A percentile compares a stretch with the other conserved stretches of the same genome.
These are phyloP conservation scores for Tragelaphus imberbis DNA, from an alignment of 2,113 vertebrate species.

Conservation along the genomic window DNA sequence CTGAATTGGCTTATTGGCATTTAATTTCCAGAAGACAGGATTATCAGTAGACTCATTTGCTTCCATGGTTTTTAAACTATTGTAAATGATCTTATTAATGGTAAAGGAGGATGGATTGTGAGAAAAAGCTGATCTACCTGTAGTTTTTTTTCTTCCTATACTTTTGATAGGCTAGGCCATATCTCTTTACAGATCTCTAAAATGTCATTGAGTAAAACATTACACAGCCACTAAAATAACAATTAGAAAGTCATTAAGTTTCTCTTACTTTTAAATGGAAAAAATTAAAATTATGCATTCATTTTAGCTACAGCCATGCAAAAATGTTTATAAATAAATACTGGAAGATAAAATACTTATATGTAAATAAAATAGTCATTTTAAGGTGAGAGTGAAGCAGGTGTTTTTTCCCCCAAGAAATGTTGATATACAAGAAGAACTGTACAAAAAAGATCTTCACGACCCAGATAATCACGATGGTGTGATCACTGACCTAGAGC, in stretches of 20 bases:
- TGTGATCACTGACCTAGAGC: no score
- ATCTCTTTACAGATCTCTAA: not conserved
- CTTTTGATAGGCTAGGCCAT: not conserved
- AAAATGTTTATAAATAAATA: not conserved
- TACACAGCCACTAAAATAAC: not conserved
- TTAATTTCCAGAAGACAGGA: not conserved
- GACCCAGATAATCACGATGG: no score
- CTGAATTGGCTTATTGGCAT: not conserved
- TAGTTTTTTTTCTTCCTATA: not conserved
- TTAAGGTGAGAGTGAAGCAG: not conserved
- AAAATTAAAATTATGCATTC: not conserved
- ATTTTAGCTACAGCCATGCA: not conserved
- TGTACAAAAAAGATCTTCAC: no score
- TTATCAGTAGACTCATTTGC: not conserved
- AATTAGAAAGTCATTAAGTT: conserved; percentile 3
- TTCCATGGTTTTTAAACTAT: not conserved
- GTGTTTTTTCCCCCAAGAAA: not conserved
- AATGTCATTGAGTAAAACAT: not conserved
- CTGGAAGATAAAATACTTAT: not conserved
- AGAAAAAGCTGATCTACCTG: not conserved
- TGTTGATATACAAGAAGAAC: not conserved
- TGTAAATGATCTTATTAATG: not conserved
- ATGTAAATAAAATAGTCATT: conserved; percentile 26
- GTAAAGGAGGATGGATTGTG: not conserved
- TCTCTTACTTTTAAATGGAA: not conserved